Evolutionary conservation across 92 coral and sea anemone genomes (phyloP).

Genomic region (Plumapathes pennacea): DNA sequence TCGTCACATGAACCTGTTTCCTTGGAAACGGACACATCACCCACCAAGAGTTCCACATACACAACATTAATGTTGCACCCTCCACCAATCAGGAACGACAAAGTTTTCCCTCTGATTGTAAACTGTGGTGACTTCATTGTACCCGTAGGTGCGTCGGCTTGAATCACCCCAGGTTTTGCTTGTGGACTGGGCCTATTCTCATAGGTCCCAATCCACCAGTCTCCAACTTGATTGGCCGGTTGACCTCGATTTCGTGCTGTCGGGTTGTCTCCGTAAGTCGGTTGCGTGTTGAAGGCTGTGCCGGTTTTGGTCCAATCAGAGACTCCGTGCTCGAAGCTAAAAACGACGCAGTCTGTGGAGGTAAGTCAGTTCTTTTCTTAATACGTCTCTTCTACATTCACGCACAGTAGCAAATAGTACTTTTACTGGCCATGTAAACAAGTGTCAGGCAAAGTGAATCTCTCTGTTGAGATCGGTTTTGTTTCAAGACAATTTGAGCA

Average conservation of each 20-base stretch:
- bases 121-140: constrained; percentile 37
- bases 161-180: constrained; percentile 20
- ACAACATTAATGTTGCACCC: constrained; percentile 20
- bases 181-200: constrained; percentile 45
- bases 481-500: no score
- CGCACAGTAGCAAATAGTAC: no score
- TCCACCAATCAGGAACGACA: constrained; percentile 58
- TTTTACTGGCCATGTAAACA: no score
- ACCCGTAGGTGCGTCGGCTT: constrained; percentile 53
- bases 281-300: constrained; percentile 52
- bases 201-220: constrained; percentile 50
- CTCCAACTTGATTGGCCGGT: constrained; percentile 35
- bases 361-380: no score
- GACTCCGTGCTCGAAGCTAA: constrained; percentile 56
- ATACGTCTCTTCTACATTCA: no score
- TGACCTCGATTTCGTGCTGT: constrained; percentile 23
- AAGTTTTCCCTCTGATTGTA: constrained; percentile 41
- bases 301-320: constrained; percentile 62
- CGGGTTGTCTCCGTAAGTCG: constrained; percentile 59
- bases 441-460: no score
- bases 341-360: constrained; percentile 57
- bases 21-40: constrained; percentile 3
- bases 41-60: constrained; percentile 4
- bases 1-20: constrained; percentile 16
- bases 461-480: no score